These are phyloP conservation scores for Galleria mellonella DNA, from an alignment of 1,140 invertebrate species.

Conservation along the genomic window DNA sequence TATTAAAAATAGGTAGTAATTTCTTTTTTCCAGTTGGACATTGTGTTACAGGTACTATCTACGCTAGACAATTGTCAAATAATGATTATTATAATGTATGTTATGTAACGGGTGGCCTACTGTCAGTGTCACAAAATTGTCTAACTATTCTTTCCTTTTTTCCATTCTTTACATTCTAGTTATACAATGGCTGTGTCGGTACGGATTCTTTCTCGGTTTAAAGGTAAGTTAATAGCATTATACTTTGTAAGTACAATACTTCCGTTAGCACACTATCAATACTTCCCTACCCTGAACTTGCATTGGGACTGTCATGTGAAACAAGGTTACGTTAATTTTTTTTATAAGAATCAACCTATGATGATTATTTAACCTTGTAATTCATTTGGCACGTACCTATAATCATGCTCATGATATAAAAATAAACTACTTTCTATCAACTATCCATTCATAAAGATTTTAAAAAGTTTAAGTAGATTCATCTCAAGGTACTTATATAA, in stretches of 20 bases:
- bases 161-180: constrained; percentile 20
- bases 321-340: background rate
- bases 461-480: background rate
- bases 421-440: too few species aligned
- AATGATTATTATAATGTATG: background rate
- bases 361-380: constrained; percentile 15
- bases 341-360: background rate
- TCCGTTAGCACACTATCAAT: too few species aligned
- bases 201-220: constrained; percentile 55
- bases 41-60: too few species aligned
- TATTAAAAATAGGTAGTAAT: too few species aligned
- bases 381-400: constrained; percentile 10
- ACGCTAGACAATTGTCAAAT: too few species aligned
- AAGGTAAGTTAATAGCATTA: constrained; percentile 51
- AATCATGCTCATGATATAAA: too few species aligned
- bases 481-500: constrained; percentile 14
- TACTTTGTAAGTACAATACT: too few species aligned
- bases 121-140: constrained; percentile 53
- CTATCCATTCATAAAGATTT: background rate
- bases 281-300: too few species aligned
- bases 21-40: too few species aligned
- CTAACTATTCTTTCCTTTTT: constrained; percentile 29
- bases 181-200: constrained; percentile 62
- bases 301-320: too few species aligned
- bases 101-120: constrained; percentile 58